These are phyloP conservation scores for Solen grandis DNA, from an alignment of 1,140 invertebrate species.

Conservation along the genomic window DNA sequence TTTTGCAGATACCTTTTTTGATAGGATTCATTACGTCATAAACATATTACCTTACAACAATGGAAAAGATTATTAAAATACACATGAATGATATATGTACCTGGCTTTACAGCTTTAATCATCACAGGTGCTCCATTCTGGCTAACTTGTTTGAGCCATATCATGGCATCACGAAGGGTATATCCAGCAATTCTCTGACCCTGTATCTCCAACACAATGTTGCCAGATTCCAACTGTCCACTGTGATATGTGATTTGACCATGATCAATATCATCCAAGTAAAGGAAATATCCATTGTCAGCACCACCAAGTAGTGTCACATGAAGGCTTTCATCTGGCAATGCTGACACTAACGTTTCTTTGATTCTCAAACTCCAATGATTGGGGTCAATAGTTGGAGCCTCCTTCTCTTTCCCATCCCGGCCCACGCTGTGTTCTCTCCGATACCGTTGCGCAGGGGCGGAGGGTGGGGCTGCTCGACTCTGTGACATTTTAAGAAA, in stretches of 20 bases:
- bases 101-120: slow-evolving; percentile 83
- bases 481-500: slow-evolving; percentile 61
- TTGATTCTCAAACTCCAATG: slow-evolving; percentile 78
- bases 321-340: slow-evolving; percentile 76
- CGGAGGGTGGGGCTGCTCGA: slow-evolving; percentile 56
- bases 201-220: slow-evolving; percentile 85
- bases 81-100: too few species aligned
- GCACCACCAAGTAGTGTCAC: slow-evolving; percentile 82
- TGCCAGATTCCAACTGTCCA: slow-evolving; percentile 79
- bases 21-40: too few species aligned
- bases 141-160: slow-evolving; percentile 84
- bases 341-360: slow-evolving; percentile 77
- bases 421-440: slow-evolving; percentile 46
- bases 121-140: slow-evolving; percentile 83
- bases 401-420: slow-evolving; percentile 39
- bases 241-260: slow-evolving; percentile 81
- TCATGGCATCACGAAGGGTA: slow-evolving; percentile 84
- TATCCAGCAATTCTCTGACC: slow-evolving; percentile 86
- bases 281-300: slow-evolving; percentile 84
- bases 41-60: too few species aligned
- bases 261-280: slow-evolving; percentile 80
- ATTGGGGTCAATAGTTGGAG: slow-evolving; percentile 61
- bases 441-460: slow-evolving; percentile 55
- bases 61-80: too few species aligned
- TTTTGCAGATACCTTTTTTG: too few species aligned